Conservation (phyloP, 2,888 invertebrate species). For the Limnephilus rhombicus region DNA sequence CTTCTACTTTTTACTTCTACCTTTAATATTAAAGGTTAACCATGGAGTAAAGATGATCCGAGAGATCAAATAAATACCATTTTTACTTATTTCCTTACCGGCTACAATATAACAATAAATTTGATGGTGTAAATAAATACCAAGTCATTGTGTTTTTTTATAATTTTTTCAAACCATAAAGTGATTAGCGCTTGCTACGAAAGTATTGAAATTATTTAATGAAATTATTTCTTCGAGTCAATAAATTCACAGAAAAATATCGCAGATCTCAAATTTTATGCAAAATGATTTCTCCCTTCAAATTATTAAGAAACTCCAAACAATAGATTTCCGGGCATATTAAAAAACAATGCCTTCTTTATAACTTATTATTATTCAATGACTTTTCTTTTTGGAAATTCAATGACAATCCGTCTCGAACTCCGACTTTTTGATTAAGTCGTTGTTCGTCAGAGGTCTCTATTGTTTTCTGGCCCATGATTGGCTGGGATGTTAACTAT, state of each 20-base stretch:
- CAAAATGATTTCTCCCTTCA: neutral
- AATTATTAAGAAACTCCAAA: neutral
- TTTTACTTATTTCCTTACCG: too few species aligned
- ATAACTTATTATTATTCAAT: constrained; percentile 37
- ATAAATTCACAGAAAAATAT: neutral
- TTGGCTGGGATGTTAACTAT: constrained; percentile 38
- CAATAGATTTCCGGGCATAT: constrained; percentile 32
- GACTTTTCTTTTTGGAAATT: constrained; percentile 47
- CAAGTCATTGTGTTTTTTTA: too few species aligned
- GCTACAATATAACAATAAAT: too few species aligned
- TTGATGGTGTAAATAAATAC: too few species aligned
- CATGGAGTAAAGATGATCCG: too few species aligned
- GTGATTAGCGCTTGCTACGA: neutral
- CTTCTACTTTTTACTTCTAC: too few species aligned
- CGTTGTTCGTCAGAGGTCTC: constrained; percentile 24
- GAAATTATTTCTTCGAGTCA: constrained; percentile 6
- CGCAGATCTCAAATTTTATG: neutral
- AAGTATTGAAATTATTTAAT: neutral
- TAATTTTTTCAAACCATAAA: too few species aligned
- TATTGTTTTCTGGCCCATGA: constrained; percentile 39
- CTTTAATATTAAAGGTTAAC: too few species aligned
- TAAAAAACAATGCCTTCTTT: constrained; percentile 35
- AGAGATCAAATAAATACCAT: too few species aligned
- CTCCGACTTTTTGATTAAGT: constrained; percentile 60
- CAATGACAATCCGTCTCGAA: constrained; percentile 56